phyloP scores from a whole-genome alignment of 2,113 vertebrate genomes.

The Salvator merianae region DNA sequence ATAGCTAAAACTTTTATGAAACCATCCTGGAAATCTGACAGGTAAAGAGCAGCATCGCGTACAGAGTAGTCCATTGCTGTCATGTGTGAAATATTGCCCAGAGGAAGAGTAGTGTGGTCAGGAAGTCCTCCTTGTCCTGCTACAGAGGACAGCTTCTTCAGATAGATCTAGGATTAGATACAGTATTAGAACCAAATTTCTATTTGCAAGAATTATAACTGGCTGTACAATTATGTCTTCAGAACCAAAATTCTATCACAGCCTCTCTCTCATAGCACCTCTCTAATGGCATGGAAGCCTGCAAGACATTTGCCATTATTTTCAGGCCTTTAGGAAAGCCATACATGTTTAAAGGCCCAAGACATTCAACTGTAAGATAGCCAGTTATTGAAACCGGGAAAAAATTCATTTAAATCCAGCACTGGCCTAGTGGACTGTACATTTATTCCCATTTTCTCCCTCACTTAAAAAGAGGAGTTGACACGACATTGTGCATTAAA shows the following conservation, averaged over 20 bases:
- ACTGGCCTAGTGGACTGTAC: too few species aligned
- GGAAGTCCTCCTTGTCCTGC: slow-evolving; percentile 74
- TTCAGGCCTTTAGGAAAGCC: too few species aligned
- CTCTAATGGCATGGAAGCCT: too few species aligned
- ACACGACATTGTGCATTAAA: too few species aligned
- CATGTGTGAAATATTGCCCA: slow-evolving; percentile 73
- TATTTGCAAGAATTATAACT: not conserved
- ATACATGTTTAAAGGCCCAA: too few species aligned
- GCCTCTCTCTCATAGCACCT: not conserved
- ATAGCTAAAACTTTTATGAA: slow-evolving; percentile 78
- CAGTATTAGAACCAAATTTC: not conserved
- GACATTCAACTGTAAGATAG: too few species aligned
- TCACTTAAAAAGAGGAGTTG: too few species aligned
- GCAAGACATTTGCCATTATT: not conserved
- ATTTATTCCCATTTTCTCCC: too few species aligned
- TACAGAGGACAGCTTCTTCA: slow-evolving; percentile 69
- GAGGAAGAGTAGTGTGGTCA: slow-evolving; percentile 58
- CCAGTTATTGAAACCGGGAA: too few species aligned
- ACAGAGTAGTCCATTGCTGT: slow-evolving; percentile 74
- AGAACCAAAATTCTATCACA: too few species aligned
- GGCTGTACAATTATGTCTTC: not conserved
- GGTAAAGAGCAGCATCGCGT: slow-evolving; percentile 75
- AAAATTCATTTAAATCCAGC: too few species aligned
- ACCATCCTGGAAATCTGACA: slow-evolving; percentile 73
- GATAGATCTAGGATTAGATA: slow-evolving; percentile 71